A percentile compares a stretch with the other conserved stretches of the same genome.
phyloP scores from a whole-genome alignment of 2,797 vertebrate genomes.

The Halcyon smyrnensis region DNA sequence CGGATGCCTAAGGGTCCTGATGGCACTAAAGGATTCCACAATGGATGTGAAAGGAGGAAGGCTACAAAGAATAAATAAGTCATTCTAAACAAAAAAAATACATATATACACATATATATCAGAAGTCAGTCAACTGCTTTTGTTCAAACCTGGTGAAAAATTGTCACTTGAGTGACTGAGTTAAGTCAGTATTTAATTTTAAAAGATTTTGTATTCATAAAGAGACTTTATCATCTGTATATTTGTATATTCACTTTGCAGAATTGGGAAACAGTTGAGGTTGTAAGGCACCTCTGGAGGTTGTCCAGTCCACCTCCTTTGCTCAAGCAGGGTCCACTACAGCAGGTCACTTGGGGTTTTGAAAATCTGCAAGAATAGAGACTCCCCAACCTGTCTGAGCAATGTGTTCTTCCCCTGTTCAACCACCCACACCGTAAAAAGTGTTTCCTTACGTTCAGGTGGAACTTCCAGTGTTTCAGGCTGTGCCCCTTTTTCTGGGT shows the following conservation, averaged over 20 bases:
- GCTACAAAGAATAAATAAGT: constrained; percentile 36
- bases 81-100: background rate
- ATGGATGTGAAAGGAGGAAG: constrained; percentile 80
- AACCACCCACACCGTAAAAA: background rate
- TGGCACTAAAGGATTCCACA: constrained; percentile 92
- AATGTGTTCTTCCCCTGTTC: background rate
- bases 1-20: constrained; percentile 93
- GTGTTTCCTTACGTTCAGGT: background rate
- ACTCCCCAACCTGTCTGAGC: background rate
- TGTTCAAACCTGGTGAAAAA: constrained; percentile 44
- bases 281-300: constrained; percentile 7
- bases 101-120: background rate
- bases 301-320: background rate
- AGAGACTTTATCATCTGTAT: constrained; percentile 64
- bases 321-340: background rate
- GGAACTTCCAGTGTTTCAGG: background rate
- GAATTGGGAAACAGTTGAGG: background rate
- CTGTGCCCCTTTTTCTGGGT: background rate
- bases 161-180: background rate
- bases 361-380: background rate
- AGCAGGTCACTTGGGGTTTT: background rate
- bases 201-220: constrained; percentile 68
- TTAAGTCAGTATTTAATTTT: constrained; percentile 60
- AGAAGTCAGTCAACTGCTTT: background rate
- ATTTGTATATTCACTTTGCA: constrained; percentile 51